These are phyloP conservation scores for Rhadinocentrus ornatus DNA, from an alignment of 2,797 vertebrate genomes.

Conservation along the genomic window DNA sequence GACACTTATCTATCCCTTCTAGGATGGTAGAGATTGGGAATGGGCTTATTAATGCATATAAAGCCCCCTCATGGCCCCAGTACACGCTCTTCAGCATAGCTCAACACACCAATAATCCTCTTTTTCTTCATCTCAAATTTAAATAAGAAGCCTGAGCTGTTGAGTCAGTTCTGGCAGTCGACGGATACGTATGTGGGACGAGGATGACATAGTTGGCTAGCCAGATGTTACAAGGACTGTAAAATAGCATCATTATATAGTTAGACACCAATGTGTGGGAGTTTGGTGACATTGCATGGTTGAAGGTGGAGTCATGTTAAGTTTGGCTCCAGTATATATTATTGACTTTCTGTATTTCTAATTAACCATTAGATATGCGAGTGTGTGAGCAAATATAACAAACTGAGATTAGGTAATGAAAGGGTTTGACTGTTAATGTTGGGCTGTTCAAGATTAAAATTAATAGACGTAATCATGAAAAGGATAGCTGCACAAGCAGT, in stretches of 20 bases:
- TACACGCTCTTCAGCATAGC: neutral
- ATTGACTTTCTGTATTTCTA: too few species aligned
- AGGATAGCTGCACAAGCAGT: neutral
- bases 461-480: too few species aligned
- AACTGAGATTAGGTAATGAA: too few species aligned
- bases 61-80: neutral
- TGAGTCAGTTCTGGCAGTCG: neutral
- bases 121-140: neutral
- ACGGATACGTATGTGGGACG: neutral
- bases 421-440: too few species aligned
- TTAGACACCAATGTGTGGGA: neutral
- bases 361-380: neutral
- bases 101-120: neutral
- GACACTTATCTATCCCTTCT: too few species aligned
- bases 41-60: neutral
- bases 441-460: too few species aligned
- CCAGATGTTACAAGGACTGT: neutral
- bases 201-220: neutral
- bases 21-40: neutral
- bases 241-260: too few species aligned
- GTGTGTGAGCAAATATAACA: slow-evolving; percentile 12
- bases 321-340: neutral
- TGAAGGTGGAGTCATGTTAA: neutral
- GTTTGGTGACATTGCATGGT: neutral
- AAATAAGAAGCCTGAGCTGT: neutral